These are phyloP conservation scores for Ormyrus thymus DNA, from an alignment of 2,888 invertebrate species.

Conservation along the genomic window DNA sequence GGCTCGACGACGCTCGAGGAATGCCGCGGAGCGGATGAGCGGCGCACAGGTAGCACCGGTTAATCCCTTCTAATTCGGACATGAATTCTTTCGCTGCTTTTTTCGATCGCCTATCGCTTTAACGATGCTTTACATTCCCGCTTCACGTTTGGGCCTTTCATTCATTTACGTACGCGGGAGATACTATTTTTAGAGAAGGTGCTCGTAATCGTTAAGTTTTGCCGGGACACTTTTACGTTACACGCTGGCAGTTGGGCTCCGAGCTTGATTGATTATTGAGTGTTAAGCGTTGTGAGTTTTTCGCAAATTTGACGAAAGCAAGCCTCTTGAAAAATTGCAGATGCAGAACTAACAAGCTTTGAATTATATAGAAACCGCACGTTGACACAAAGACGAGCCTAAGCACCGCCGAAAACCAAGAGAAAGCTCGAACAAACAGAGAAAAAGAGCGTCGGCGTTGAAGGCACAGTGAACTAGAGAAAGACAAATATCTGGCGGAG, in stretches of 20 bases:
- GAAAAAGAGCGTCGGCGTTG: background rate
- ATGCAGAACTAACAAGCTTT: no score
- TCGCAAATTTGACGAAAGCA: no score
- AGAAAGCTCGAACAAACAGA: background rate
- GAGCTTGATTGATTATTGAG: no score
- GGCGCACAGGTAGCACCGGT: slow-evolving; percentile 3
- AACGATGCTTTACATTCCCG: no score
- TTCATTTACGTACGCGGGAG: no score
- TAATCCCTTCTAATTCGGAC: slow-evolving; percentile 31
- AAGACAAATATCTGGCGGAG: slow-evolving; percentile 25
- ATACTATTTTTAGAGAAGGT: no score
- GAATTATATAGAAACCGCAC: background rate
- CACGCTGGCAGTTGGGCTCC: no score
- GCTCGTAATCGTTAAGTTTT: no score
- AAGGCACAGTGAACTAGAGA: slow-evolving; percentile 30
- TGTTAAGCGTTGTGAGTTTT: no score
- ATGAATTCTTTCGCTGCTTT: background rate
- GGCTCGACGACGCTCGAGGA: background rate
- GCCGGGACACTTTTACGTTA: no score
- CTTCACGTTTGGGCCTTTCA: no score
- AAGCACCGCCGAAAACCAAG: background rate
- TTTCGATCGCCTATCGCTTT: background rate
- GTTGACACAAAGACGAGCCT: background rate
- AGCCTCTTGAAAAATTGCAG: no score
- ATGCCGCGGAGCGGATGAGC: background rate